phyloP scores from a whole-genome alignment of 2,888 invertebrate species.

The Criorhina ranunculi region DNA sequence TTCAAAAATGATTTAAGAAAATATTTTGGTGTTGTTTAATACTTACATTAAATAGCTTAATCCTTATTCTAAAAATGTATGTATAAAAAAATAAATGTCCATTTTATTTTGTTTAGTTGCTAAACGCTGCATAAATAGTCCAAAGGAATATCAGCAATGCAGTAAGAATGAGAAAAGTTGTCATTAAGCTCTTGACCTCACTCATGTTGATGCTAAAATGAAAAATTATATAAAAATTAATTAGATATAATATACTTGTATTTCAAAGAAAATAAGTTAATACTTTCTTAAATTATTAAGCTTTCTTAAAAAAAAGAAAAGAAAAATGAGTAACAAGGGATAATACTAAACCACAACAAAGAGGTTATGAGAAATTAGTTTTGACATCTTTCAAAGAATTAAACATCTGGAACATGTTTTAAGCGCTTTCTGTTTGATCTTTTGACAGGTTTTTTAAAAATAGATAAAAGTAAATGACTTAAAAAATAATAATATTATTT shows the following conservation, averaged over 20 bases:
- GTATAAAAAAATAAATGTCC: conserved; percentile 38
- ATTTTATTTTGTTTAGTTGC: conserved; percentile 79
- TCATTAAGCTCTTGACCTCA: conserved; percentile 84
- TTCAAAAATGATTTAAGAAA: too few relatives aligned
- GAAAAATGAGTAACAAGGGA: too few relatives aligned
- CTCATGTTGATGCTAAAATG: conserved; percentile 39
- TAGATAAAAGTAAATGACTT: neutral
- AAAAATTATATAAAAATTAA: neutral
- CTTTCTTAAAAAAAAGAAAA: too few relatives aligned
- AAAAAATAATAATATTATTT: conserved; percentile 2
- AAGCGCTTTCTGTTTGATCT: conserved; percentile 1
- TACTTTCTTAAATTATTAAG: too few relatives aligned
- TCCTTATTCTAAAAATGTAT: conserved; percentile 63
- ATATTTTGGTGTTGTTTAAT: too few relatives aligned
- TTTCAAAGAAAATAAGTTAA: too few relatives aligned
- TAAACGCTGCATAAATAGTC: conserved; percentile 88
- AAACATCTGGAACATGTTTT: neutral
- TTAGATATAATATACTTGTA: neutral
- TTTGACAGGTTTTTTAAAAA: conserved; percentile 1
- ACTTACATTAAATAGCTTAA: conserved; percentile 53
- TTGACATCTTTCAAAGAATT: conserved; percentile 11
- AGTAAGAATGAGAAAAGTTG: conserved; percentile 89
- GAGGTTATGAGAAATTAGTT: neutral
- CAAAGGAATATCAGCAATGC: conserved; percentile 88
- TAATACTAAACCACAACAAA: conserved; percentile 6